Conservation (phyloP, 2,113 vertebrate species). For the Sinocyclocheilus grahami region DNA sequence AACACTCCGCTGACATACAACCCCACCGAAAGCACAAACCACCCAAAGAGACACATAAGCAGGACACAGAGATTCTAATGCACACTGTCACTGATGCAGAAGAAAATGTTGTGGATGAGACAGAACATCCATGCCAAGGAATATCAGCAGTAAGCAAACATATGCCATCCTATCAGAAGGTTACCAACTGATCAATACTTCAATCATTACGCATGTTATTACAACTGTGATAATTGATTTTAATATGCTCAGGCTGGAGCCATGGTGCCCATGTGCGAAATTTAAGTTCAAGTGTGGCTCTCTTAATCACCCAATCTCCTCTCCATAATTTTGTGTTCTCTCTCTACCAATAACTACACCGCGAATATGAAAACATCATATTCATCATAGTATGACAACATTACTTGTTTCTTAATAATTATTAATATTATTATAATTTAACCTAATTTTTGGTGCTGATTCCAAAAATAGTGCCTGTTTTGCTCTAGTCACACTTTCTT, state of each 20-base stretch:
- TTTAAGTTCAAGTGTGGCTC: not conserved
- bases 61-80: not conserved
- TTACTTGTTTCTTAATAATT: no score
- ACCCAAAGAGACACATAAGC: not conserved
- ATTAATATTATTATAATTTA: no score
- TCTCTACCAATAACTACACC: not conserved
- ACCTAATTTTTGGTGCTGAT: no score
- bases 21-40: not conserved
- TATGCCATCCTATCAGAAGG: not conserved
- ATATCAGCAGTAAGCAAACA: not conserved
- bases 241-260: not conserved
- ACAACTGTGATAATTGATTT: not conserved
- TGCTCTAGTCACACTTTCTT: no score
- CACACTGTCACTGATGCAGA: not conserved
- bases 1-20: not conserved
- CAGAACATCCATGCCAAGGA: not conserved
- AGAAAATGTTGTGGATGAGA: not conserved
- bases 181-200: not conserved
- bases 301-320: not conserved
- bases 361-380: no score
- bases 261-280: not conserved
- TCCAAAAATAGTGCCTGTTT: no score
- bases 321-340: not conserved
- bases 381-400: no score
- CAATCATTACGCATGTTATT: not conserved